phyloP scores from a whole-genome alignment of 2,797 vertebrate species.

The Manis pentadactyla region DNA sequence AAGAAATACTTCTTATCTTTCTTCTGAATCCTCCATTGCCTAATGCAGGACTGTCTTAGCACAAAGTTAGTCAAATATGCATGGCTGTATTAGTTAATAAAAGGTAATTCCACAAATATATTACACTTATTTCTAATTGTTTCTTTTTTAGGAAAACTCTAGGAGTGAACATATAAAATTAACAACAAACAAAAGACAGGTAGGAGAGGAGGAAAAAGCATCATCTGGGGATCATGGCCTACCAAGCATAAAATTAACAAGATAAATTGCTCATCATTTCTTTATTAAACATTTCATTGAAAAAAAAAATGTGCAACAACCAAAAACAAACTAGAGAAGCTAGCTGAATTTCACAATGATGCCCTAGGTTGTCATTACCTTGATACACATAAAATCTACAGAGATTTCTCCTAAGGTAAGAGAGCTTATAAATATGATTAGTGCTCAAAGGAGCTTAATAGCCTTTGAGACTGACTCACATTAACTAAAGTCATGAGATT shows the following conservation, averaged over 20 bases:
- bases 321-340: background rate
- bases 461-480: background rate
- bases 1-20: background rate
- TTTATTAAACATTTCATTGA: background rate
- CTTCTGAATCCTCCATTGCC: background rate
- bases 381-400: background rate
- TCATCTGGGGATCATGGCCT: background rate
- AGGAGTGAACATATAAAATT: background rate
- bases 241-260: conserved; percentile 5
- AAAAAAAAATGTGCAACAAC: background rate
- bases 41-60: background rate
- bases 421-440: background rate
- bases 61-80: background rate
- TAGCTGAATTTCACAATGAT: background rate
- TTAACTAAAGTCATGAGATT: background rate
- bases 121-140: background rate
- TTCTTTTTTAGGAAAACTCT: background rate
- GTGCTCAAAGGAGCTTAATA: background rate
- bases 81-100: background rate
- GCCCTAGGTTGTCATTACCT: background rate
- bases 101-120: background rate
- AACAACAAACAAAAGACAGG: background rate
- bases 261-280: background rate
- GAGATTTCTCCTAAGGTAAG: background rate
- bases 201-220: background rate